Evolutionary conservation across 2,888 invertebrate species (phyloP).

Genomic region (Parnassius glacialis): DNA sequence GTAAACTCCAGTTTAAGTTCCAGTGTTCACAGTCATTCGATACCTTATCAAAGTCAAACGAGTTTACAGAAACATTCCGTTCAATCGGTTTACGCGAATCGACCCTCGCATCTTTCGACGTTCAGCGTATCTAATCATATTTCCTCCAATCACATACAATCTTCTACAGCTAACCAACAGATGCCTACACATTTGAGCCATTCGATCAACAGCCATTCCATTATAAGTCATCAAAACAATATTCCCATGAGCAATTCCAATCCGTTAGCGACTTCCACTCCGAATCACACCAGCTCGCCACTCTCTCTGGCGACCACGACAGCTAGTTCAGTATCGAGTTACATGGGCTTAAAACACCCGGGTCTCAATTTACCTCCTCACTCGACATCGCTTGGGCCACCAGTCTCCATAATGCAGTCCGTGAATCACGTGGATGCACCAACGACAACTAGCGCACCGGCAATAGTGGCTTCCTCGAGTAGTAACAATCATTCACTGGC

Average conservation of each 20-base stretch:
- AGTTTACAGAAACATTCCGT: constrained; percentile 77
- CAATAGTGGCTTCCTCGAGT: constrained; percentile 48
- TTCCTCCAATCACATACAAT: constrained; percentile 81
- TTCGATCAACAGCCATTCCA: constrained; percentile 64
- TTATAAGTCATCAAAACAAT: constrained; percentile 53
- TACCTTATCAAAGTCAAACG: constrained; percentile 71
- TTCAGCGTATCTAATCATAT: constrained; percentile 68
- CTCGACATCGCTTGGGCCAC: constrained; percentile 44
- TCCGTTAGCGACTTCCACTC: constrained; percentile 51
- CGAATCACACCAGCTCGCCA: constrained; percentile 56
- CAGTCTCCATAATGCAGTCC: constrained; percentile 52
- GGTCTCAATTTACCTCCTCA: constrained; percentile 55
- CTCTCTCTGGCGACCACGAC: constrained; percentile 52
- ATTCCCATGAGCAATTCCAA: constrained; percentile 52
- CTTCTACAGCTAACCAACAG: constrained; percentile 57
- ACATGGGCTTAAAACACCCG: constrained; percentile 62
- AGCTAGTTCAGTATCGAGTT: constrained; percentile 58
- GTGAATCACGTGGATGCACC: constrained; percentile 54
- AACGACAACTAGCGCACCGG: constrained; percentile 47
- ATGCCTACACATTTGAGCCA: constrained; percentile 66
- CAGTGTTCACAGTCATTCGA: constrained; percentile 69
- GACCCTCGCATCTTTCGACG: constrained; percentile 68
- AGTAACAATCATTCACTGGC: constrained; percentile 55
- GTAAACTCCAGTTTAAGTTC: constrained; percentile 72
- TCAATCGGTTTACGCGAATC: constrained; percentile 62